A percentile compares a stretch with the other conserved stretches of the same genome.
phyloP scores from a whole-genome alignment of 37 sponge, comb jelly and placozoan genomes.

The Crambe crambe region DNA sequence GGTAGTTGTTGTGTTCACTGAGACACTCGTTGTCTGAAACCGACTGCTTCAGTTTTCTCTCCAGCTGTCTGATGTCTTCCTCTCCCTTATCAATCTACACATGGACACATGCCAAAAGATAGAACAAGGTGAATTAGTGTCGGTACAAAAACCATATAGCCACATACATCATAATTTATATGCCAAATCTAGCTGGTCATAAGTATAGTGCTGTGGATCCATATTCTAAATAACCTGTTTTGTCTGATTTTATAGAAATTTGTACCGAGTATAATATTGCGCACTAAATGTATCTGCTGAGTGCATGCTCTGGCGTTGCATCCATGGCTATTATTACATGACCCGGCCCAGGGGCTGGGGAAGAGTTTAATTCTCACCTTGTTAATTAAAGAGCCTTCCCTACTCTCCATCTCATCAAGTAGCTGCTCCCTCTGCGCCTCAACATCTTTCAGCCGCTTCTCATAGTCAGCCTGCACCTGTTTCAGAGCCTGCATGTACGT shows the following conservation, averaged over 20 bases:
- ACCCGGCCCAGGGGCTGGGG: too few species aligned
- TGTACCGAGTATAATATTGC: too few species aligned
- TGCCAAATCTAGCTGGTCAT: too few species aligned
- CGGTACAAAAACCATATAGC: too few species aligned
- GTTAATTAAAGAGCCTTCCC: slow-evolving; percentile 48
- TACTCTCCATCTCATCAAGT: slow-evolving; percentile 71
- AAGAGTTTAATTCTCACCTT: slow-evolving; percentile 19
- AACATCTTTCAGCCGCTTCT: slow-evolving; percentile 77
- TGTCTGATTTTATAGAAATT: too few species aligned
- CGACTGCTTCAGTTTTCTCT: slow-evolving; percentile 69
- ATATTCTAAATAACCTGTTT: too few species aligned
- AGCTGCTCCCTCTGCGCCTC: slow-evolving; percentile 64
- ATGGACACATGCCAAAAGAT: background rate
- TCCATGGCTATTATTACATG: too few species aligned
- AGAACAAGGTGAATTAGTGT: background rate
- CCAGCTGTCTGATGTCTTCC: slow-evolving; percentile 58
- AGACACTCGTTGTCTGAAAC: slow-evolving; percentile 48
- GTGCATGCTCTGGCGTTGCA: too few species aligned
- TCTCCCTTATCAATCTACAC: slow-evolving; percentile 43
- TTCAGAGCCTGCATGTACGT: slow-evolving; percentile 37
- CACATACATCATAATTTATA: too few species aligned
- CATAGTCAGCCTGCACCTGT: slow-evolving; percentile 71
- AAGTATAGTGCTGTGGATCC: too few species aligned
- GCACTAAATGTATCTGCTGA: too few species aligned
- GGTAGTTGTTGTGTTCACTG: slow-evolving; percentile 39